Evolutionary conservation across 2,113 vertebrate species (phyloP).

Genomic region (Microcebus griseorufus): DNA sequence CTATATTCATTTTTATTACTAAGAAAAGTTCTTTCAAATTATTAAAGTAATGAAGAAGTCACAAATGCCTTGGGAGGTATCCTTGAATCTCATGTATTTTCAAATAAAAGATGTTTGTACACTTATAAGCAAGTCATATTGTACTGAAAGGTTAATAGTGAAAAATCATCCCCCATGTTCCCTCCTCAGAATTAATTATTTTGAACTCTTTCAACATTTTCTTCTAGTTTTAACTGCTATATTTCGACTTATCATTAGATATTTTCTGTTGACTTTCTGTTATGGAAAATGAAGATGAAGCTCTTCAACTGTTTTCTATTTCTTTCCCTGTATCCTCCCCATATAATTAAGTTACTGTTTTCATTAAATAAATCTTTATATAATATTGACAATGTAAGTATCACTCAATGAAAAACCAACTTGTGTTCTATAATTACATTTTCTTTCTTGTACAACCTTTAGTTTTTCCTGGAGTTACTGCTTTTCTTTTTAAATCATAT

Average conservation of each 20-base stretch:
- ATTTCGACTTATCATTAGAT: neutral
- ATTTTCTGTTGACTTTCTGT: neutral
- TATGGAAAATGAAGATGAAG: neutral
- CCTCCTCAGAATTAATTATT: neutral
- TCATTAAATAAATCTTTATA: neutral
- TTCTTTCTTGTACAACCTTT: neutral
- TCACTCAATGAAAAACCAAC: neutral
- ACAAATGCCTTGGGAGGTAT: neutral
- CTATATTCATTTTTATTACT: neutral
- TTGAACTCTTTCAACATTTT: neutral
- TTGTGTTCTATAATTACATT: neutral
- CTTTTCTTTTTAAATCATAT: neutral
- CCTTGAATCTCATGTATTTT: neutral
- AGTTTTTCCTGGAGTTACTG: neutral
- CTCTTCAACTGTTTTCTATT: neutral
- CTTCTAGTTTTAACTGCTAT: neutral
- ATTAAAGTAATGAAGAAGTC: neutral
- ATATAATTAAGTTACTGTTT: neutral
- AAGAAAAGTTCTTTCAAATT: neutral
- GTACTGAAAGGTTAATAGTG: neutral
- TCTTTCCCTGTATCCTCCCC: neutral
- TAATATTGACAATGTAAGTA: neutral
- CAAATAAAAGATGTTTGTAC: neutral
- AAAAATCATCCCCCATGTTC: neutral
- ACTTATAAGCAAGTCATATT: neutral